Evolutionary conservation across 2,797 vertebrate genomes (phyloP).

Genomic region (Austrolebias charrua): DNA sequence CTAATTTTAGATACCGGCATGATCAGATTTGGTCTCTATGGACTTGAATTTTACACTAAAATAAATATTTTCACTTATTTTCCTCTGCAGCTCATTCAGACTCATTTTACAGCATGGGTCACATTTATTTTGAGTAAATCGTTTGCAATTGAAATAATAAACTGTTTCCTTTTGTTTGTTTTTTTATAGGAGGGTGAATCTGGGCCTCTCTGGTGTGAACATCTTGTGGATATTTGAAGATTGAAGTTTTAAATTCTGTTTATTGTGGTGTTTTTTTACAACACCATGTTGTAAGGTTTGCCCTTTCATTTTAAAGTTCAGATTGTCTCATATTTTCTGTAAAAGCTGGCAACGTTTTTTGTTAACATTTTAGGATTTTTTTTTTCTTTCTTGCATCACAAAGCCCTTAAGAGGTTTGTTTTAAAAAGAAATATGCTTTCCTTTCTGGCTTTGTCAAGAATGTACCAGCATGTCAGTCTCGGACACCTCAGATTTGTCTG

Average conservation of each 20-base stretch:
- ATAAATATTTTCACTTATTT: no score
- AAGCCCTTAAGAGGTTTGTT: conserved; percentile 42
- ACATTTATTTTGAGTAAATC: no score
- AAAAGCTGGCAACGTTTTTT: conserved; percentile 17
- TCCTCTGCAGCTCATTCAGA: no score
- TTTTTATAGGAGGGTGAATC: conserved; percentile 88
- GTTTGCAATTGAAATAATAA: neutral
- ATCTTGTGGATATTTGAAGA: conserved; percentile 96
- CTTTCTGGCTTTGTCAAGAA: conserved; percentile 52
- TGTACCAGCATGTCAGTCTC: conserved; percentile 57
- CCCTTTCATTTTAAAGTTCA: no score
- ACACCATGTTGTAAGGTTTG: neutral
- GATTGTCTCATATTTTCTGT: conserved; percentile 11
- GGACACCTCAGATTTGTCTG: conserved; percentile 52
- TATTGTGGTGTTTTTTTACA: neutral
- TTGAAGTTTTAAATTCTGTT: conserved; percentile 54
- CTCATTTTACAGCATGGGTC: no score
- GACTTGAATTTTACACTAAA: no score
- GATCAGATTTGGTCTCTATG: no score
- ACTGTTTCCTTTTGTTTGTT: conserved; percentile 8
- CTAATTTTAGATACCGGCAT: no score
- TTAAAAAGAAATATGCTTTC: conserved; percentile 23
- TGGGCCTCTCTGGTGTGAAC: conserved; percentile 94
- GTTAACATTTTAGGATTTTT: conserved; percentile 27
- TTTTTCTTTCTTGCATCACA: conserved; percentile 23